These are phyloP conservation scores for Zaprionus lachaisei DNA, from an alignment of 1,140 invertebrate genomes.

Conservation along the genomic window DNA sequence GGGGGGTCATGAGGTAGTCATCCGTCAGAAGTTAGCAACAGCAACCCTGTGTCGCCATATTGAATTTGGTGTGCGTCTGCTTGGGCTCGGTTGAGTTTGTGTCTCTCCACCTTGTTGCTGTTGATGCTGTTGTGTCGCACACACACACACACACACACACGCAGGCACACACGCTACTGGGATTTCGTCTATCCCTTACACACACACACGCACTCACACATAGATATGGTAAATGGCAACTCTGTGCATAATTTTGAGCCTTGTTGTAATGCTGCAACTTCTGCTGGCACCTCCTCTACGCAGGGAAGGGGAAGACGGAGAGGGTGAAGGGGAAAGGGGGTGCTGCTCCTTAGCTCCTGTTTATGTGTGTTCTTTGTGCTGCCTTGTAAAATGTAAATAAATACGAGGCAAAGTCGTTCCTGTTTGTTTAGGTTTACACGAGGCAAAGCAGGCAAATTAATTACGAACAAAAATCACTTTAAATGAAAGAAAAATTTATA, in stretches of 20 bases:
- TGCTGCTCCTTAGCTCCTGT: slow-evolving; percentile 26
- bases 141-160: slow-evolving; percentile 54
- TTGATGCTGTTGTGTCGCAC: slow-evolving; percentile 58
- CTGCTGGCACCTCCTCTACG: slow-evolving; percentile 1
- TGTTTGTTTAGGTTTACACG: slow-evolving; percentile 69
- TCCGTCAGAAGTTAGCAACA: slow-evolving; percentile 77
- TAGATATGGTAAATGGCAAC: slow-evolving; percentile 60
- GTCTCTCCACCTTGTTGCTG: slow-evolving; percentile 74
- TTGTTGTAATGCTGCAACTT: slow-evolving; percentile 71
- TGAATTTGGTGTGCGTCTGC: slow-evolving; percentile 66
- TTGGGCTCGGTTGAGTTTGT: slow-evolving; percentile 38
- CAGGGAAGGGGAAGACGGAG: background rate
- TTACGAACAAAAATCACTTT: background rate
- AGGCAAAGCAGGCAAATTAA: slow-evolving; percentile 24
- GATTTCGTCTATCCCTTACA: slow-evolving; percentile 55
- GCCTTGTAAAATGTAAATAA: slow-evolving; percentile 81
- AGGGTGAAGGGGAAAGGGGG: no score
- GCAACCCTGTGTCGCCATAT: slow-evolving; percentile 71
- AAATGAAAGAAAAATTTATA: background rate
- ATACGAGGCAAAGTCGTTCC: slow-evolving; percentile 59
- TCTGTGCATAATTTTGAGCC: slow-evolving; percentile 80
- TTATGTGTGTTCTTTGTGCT: slow-evolving; percentile 51
- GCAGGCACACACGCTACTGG: slow-evolving; percentile 54
- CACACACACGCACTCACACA: slow-evolving; percentile 26
- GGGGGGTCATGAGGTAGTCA: slow-evolving; percentile 52